Conservation (phyloP, 2,797 vertebrate genomes). For the Dromococcyx pavoninus region DNA sequence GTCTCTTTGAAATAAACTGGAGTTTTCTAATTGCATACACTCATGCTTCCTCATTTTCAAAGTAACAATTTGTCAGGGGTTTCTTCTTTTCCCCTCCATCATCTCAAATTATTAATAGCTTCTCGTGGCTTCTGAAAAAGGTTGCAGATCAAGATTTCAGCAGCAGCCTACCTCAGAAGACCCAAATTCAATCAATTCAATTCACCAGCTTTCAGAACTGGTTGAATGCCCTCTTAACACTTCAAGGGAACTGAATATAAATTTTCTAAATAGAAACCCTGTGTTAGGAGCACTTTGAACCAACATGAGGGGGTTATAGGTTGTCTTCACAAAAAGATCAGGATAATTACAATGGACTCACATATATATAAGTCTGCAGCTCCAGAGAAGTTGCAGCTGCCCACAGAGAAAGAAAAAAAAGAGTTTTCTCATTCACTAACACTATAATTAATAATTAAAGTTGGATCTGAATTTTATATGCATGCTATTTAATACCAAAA, state of each 20-base stretch:
- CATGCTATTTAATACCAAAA: background rate
- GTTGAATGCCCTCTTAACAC: slow-evolving; percentile 33
- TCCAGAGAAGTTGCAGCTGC: background rate
- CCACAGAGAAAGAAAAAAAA: background rate
- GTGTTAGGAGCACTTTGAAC: background rate
- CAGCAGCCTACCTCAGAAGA: slow-evolving; percentile 28
- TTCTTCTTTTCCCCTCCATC: background rate
- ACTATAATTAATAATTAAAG: background rate
- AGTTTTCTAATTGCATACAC: background rate
- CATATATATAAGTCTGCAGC: background rate
- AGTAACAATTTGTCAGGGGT: background rate
- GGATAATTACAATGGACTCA: background rate
- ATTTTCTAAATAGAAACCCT: slow-evolving; percentile 29
- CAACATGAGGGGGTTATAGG: background rate
- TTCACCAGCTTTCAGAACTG: slow-evolving; percentile 38
- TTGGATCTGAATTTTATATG: background rate
- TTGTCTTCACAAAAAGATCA: slow-evolving; percentile 3
- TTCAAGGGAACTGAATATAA: slow-evolving; percentile 45
- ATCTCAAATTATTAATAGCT: background rate
- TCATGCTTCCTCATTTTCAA: slow-evolving; percentile 4
- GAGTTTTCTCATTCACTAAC: background rate
- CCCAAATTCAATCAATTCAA: slow-evolving; percentile 47
- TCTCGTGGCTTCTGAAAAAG: slow-evolving; percentile 7
- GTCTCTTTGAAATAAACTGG: slow-evolving; percentile 8
- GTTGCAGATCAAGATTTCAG: slow-evolving; percentile 27